phyloP scores from a whole-genome alignment of 2,888 invertebrate genomes.

The Drosophila affinis region DNA sequence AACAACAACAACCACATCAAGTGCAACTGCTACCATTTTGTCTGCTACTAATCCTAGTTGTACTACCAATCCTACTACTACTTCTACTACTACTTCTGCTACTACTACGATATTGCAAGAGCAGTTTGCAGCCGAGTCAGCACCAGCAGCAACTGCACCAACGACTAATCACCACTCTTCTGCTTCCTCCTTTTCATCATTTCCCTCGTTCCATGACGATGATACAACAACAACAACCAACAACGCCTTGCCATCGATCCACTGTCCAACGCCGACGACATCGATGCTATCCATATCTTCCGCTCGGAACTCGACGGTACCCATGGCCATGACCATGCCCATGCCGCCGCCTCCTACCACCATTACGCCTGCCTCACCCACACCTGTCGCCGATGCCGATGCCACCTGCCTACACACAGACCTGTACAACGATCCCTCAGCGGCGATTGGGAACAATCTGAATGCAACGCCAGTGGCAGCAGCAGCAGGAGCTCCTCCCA shows the following conservation, averaged over 20 bases:
- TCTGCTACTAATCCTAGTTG: conserved; percentile 62
- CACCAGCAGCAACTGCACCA: conserved; percentile 54
- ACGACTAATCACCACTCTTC: conserved; percentile 84
- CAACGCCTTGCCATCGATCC: conserved; percentile 76
- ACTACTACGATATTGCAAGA: conserved; percentile 59
- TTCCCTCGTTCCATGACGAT: conserved; percentile 82
- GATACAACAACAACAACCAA: conserved; percentile 65
- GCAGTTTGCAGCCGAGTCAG: conserved; percentile 38
- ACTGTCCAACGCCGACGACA: conserved; percentile 76
- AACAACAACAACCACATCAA: conserved; percentile 7
- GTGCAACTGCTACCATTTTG: conserved; percentile 55
- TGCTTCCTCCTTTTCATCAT: conserved; percentile 84
- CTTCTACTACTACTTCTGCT: conserved; percentile 50
- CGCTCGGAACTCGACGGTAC: conserved; percentile 60
- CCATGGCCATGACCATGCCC: conserved; percentile 26
- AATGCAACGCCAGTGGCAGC: conserved; percentile 61
- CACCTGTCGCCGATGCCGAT: conserved; percentile 53
- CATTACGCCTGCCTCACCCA: conserved; percentile 77
- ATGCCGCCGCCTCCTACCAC: conserved; percentile 55
- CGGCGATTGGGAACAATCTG: conserved; percentile 64
- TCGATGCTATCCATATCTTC: conserved; percentile 61
- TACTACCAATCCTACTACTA: conserved; percentile 56
- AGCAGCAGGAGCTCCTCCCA: conserved; percentile 32
- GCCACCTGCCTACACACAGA: conserved; percentile 49
- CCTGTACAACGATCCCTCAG: conserved; percentile 60